Evolutionary conservation across 2,888 invertebrate genomes (phyloP).

Genomic region (Melanargia galathea): DNA sequence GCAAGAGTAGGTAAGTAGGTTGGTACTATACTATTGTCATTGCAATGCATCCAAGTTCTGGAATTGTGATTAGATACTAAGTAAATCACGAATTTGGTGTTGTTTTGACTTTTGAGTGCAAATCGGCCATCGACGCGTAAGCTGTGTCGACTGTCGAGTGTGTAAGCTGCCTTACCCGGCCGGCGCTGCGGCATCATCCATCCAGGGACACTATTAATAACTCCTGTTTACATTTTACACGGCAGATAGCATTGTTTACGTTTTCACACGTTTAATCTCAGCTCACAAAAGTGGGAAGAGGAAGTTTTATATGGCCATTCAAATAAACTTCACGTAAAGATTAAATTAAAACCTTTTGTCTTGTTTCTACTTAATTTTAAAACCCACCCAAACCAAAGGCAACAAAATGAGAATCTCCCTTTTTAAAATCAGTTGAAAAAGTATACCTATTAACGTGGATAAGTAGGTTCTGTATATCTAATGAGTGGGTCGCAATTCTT

Average conservation of each 20-base stretch:
- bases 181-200: slow-evolving; percentile 53
- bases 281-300: slow-evolving; percentile 24
- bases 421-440: background rate
- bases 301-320: slow-evolving; percentile 24
- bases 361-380: too few relatives aligned
- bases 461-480: too few relatives aligned
- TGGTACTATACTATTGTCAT: too few relatives aligned
- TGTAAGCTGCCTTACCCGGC: too few relatives aligned
- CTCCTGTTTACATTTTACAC: slow-evolving; percentile 61
- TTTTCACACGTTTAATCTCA: slow-evolving; percentile 47
- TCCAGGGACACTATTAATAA: slow-evolving; percentile 65
- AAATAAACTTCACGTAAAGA: slow-evolving; percentile 21
- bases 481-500: too few relatives aligned
- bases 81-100: too few relatives aligned
- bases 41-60: too few relatives aligned
- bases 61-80: too few relatives aligned
- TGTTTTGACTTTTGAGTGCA: slow-evolving; percentile 41
- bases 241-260: slow-evolving; percentile 72
- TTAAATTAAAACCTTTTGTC: background rate
- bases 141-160: too few relatives aligned
- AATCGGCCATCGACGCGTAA: slow-evolving; percentile 38
- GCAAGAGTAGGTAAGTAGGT: too few relatives aligned
- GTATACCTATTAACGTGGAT: background rate
- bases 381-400: too few relatives aligned
- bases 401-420: background rate